Conservation (phyloP, 2,797 vertebrate genomes). For the Dendrocincla tyrannina region DNA sequence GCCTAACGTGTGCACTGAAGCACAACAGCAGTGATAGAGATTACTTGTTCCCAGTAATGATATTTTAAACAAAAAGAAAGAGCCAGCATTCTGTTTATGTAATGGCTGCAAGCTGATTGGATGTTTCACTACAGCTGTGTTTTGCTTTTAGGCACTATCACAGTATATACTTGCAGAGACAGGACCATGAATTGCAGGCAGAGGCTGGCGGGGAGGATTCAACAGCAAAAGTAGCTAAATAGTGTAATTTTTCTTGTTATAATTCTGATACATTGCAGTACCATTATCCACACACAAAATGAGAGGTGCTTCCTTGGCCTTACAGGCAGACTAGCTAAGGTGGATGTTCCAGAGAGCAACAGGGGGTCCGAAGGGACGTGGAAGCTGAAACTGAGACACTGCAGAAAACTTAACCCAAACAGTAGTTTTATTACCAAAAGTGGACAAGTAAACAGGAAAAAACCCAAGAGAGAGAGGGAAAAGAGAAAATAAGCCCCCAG, state of each 20-base stretch:
- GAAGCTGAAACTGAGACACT: too few species aligned
- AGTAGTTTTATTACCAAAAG: too few species aligned
- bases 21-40: not conserved
- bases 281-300: not conserved
- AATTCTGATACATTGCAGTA: not conserved
- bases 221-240: conserved; percentile 5
- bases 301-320: not conserved
- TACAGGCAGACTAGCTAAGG: not conserved
- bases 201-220: not conserved
- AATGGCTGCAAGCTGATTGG: not conserved
- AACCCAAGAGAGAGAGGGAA: too few species aligned
- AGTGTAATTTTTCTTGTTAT: not conserved
- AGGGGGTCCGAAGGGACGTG: too few species aligned
- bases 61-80: conserved; percentile 31
- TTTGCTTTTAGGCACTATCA: not conserved
- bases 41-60: conserved; percentile 5
- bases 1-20: not conserved
- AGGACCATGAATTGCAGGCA: not conserved
- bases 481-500: too few species aligned
- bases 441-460: too few species aligned
- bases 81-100: conserved; percentile 3
- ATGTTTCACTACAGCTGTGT: conserved; percentile 10
- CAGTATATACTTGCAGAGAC: not conserved
- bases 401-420: too few species aligned
- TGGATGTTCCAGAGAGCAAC: not conserved